Percentiles rank a stretch among this genome's conserved stretches.
phyloP scores from a whole-genome alignment of 2,888 invertebrate species.

The Rhopalosiphum nymphaeae region DNA sequence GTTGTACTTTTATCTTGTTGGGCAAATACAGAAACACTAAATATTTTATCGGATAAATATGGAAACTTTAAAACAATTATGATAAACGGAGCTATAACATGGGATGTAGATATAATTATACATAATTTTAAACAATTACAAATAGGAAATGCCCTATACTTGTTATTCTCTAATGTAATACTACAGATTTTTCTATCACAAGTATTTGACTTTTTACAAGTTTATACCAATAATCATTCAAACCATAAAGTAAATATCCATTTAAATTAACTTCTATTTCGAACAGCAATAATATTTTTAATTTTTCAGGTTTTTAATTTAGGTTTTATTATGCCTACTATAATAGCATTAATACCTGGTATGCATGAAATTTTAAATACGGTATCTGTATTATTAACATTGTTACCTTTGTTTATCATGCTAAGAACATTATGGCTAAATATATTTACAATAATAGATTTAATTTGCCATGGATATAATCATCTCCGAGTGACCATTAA shows the following conservation, averaged over 20 bases:
- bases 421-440: neutral
- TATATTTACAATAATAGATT: neutral
- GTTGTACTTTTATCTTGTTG: conserved; percentile 88
- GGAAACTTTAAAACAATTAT: conserved; percentile 74
- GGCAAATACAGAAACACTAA: conserved; percentile 83
- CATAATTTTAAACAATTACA: conserved; percentile 32
- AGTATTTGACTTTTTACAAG: neutral
- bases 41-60: conserved; percentile 74
- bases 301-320: neutral
- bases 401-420: neutral
- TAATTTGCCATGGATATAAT: neutral
- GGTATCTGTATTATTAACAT: neutral
- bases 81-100: conserved; percentile 79
- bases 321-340: neutral
- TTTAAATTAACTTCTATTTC: neutral
- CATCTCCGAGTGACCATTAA: neutral
- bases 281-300: neutral
- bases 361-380: neutral
- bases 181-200: neutral
- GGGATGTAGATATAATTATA: conserved; percentile 69
- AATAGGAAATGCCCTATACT: conserved; percentile 24
- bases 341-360: neutral
- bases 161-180: conserved; percentile 27
- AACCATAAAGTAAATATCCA: conserved; percentile 5
- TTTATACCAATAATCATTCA: neutral